Percentiles rank a stretch among this genome's conserved stretches.
phyloP scores from a whole-genome alignment of 1,140 invertebrate species.

The Liolophura sinensis region DNA sequence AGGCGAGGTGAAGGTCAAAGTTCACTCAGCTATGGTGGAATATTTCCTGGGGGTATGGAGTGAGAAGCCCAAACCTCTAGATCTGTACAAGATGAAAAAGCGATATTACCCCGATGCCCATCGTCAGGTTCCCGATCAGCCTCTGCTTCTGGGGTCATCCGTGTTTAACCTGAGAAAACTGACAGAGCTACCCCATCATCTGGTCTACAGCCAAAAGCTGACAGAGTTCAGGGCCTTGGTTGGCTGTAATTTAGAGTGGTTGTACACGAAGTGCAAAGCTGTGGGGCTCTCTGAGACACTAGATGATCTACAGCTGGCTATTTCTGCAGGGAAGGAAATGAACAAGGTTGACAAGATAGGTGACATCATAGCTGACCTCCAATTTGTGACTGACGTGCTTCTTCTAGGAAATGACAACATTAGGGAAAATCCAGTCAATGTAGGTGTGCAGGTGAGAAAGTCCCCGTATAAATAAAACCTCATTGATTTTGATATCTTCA shows the following conservation, averaged over 20 bases:
- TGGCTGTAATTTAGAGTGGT: slow-evolving; percentile 31
- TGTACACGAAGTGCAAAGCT: slow-evolving; percentile 30
- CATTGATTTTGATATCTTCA: too few species aligned
- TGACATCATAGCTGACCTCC: slow-evolving; percentile 17
- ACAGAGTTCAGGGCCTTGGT: slow-evolving; percentile 23
- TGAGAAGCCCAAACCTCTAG: slow-evolving; percentile 32
- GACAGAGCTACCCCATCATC: slow-evolving; percentile 36
- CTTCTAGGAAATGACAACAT: slow-evolving; percentile 29
- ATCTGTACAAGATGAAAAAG: slow-evolving; percentile 39
- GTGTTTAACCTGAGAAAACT: slow-evolving; percentile 38
- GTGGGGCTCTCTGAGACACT: slow-evolving; percentile 20
- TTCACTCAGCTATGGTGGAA: slow-evolving; percentile 34
- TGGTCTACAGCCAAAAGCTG: slow-evolving; percentile 29
- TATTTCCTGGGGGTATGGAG: slow-evolving; percentile 41
- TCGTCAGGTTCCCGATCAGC: slow-evolving; percentile 36
- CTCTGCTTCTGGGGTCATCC: slow-evolving; percentile 19
- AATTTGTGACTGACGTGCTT: slow-evolving; percentile 24
- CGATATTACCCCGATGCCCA: slow-evolving; percentile 31
- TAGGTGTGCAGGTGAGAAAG: slow-evolving; percentile 31
- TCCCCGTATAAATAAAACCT: too few species aligned
- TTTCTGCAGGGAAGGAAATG: slow-evolving; percentile 9
- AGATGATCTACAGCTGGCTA: slow-evolving; percentile 25
- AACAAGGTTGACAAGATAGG: slow-evolving; percentile 9
- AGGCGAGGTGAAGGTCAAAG: slow-evolving; percentile 5
- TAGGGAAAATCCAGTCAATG: slow-evolving; percentile 26